Percentiles rank a stretch among this genome's conserved stretches.
These are phyloP conservation scores for Tetramorium simillimum DNA, from an alignment of 1,140 invertebrate species.

Conservation along the genomic window DNA sequence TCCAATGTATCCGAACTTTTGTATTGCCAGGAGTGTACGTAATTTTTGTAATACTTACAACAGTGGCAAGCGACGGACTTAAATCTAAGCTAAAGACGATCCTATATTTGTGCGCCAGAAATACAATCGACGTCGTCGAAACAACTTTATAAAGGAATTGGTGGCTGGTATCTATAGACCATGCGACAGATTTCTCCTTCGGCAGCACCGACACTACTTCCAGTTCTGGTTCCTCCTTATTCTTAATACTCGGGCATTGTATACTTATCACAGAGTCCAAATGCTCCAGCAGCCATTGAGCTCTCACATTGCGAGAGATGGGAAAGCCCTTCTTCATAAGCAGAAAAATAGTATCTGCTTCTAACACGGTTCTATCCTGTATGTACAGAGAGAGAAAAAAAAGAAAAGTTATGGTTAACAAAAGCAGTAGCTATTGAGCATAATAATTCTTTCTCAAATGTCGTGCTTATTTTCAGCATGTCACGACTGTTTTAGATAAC, in stretches of 20 bases:
- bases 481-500: not conserved
- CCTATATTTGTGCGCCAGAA: constrained; percentile 88
- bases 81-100: constrained; percentile 93
- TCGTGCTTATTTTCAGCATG: not conserved
- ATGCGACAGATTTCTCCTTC: constrained; percentile 83
- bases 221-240: constrained; percentile 85
- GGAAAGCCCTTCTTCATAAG: constrained; percentile 91
- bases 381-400: constrained; percentile 36
- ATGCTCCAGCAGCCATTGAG: constrained; percentile 91
- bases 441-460: not conserved
- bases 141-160: constrained; percentile 86
- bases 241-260: constrained; percentile 79
- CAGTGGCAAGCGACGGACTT: constrained; percentile 91
- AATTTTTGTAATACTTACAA: constrained; percentile 84
- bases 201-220: constrained; percentile 89
- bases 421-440: not conserved
- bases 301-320: constrained; percentile 91
- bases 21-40: no score
- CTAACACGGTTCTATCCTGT: constrained; percentile 83
- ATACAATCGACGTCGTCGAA: constrained; percentile 85
- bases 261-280: constrained; percentile 88
- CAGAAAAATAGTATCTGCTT: constrained; percentile 89
- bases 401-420: not conserved
- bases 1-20: no score
- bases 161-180: constrained; percentile 86